These are phyloP conservation scores for Onychomys torridus DNA, from an alignment of 2,797 vertebrate genomes.

Conservation along the genomic window DNA sequence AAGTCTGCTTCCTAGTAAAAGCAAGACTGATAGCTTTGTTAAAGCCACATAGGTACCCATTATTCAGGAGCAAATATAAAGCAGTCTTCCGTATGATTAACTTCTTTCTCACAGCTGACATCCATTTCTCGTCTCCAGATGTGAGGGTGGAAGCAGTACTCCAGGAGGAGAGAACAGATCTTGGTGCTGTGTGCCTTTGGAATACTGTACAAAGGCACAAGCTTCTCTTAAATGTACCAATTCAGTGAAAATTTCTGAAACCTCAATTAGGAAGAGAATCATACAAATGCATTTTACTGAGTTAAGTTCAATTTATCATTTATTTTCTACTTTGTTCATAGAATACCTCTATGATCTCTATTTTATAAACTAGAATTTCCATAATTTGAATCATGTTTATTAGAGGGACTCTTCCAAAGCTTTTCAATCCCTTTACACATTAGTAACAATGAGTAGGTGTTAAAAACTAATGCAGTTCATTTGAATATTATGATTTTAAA, in stretches of 20 bases:
- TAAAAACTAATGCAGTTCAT: constrained; percentile 26
- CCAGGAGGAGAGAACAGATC: neutral
- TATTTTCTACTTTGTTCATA: neutral
- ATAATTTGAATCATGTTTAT: constrained; percentile 33
- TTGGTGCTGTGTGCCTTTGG: neutral
- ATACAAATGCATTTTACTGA: constrained; percentile 13
- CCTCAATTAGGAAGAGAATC: constrained; percentile 15
- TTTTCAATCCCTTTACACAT: constrained; percentile 6
- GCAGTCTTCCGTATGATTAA: neutral
- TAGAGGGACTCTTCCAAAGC: neutral
- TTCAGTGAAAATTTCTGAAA: constrained; percentile 9
- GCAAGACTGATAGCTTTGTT: neutral
- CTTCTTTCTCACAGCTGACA: constrained; percentile 10
- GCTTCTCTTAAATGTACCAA: neutral
- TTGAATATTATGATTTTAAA: constrained; percentile 17
- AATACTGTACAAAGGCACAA: neutral
- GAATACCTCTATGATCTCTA: constrained; percentile 20
- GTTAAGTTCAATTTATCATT: constrained; percentile 41
- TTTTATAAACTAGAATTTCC: constrained; percentile 34
- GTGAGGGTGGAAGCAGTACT: neutral
- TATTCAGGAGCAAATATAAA: constrained; percentile 49
- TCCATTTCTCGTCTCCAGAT: neutral
- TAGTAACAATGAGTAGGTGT: neutral
- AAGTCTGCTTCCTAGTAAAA: constrained; percentile 24
- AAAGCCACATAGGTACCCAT: neutral